Conservation (phyloP, 2,113 vertebrate species). For the Notechis scutatus region DNA sequence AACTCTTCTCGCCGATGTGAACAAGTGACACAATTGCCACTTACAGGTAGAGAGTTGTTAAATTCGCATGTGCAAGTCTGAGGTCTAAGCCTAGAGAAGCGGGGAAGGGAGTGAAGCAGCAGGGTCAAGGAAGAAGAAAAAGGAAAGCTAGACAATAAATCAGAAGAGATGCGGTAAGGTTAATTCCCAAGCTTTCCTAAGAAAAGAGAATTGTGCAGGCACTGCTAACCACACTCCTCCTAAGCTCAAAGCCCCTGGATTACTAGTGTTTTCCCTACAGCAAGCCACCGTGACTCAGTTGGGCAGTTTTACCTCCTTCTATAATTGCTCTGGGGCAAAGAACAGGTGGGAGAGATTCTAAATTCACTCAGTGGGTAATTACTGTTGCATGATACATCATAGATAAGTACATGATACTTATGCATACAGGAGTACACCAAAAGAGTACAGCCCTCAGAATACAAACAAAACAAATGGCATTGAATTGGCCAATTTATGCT, state of each 20-base stretch:
- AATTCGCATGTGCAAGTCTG: slow-evolving; percentile 26
- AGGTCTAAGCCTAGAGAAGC: slow-evolving; percentile 36
- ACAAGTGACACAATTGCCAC: slow-evolving; percentile 42
- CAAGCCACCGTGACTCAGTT: background rate
- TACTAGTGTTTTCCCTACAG: background rate
- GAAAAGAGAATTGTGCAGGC: slow-evolving; percentile 12
- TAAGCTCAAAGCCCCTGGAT: background rate
- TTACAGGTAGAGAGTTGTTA: background rate
- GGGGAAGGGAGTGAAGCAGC: slow-evolving; percentile 24
- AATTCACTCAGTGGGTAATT: background rate
- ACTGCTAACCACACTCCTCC: background rate
- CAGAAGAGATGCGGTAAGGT: slow-evolving; percentile 36
- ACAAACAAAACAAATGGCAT: background rate
- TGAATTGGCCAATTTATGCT: background rate
- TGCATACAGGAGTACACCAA: background rate
- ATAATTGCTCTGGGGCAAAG: background rate
- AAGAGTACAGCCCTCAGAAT: background rate
- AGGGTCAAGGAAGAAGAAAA: slow-evolving; percentile 43
- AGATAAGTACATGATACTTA: background rate
- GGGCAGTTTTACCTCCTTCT: background rate
- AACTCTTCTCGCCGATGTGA: slow-evolving; percentile 26
- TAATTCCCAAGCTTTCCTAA: slow-evolving; percentile 33
- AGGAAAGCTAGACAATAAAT: slow-evolving; percentile 46
- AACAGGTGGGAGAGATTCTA: background rate
- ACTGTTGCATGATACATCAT: background rate